Base-by-base conservation (phyloP, 2,113 vertebrate genomes). In the Corapipo altera region DNA sequence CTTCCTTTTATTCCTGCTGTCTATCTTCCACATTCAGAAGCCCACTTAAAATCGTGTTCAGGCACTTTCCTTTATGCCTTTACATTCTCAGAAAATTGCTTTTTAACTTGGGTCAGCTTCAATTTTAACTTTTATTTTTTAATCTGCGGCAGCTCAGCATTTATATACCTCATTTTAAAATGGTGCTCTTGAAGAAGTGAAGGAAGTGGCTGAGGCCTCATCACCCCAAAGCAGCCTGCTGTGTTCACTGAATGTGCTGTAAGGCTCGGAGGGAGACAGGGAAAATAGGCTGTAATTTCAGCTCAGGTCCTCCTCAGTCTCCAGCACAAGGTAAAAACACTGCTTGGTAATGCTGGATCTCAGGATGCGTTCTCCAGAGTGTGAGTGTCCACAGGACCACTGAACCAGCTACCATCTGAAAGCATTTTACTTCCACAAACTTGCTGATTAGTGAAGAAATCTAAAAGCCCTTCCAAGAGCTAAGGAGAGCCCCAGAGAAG, bases 21-120 rank as follows among this genome's bases (percentile, higher is more conserved):
- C 94, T 64, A 57, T 82, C 87, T 95, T 62, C 91, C 70, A n/a
- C 79, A 16, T 89, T 96, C 88, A 88, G 64, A 89, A 43, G 41
- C 51, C 80, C 89, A 87, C 91, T 98, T 97, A 97, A 97, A 97
- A 96, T 78, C 91, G 77, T 75, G 84, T 83, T 85, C 78, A 73
- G 76, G 88, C 76, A 94, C 94, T 97, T 97, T 59, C 82, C 71
- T 97, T 97, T 94, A 92, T 85, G 81, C 93, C 96, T 97, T 81
- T 48, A 71, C 86, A 94, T 94, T 90, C 89, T 96, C 87, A 76
- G 93, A 91, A 97, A 97, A 97, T 97, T 97, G 93, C 93, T 98
- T 96, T 92, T 97, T 96, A 91, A 95, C 88, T 94, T 70, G 62
- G 95, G 88, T 97, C 97, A 91, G 82, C 93, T 97, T 97, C 97